Evolutionary conservation across 2,797 vertebrate genomes (phyloP), one percentile per base, ranked within the genome.

Genomic region (Saxicola maurus): DNA sequence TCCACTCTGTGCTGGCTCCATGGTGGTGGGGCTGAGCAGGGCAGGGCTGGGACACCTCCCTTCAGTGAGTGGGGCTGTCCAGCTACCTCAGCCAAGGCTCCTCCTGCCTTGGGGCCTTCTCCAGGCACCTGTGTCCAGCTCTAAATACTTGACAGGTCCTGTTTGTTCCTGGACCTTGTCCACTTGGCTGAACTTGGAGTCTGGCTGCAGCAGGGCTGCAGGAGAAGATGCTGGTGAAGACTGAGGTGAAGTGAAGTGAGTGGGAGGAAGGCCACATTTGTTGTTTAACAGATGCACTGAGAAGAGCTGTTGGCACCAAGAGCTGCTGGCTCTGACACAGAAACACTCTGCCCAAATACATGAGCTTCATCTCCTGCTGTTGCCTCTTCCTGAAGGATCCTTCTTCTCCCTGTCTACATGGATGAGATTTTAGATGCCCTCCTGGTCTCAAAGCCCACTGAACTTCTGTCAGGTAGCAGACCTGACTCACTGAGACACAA

Each of bases 201-300:
- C 55, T 31, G 67, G 59, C 79, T 64, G 48, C 69, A 84, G 81
- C 56, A 4, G 13, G 19, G 48, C 69, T 84, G 85, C 48, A 4
- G 13, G 17, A 65, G 78, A 17, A 71, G 42, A 31, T 0, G 0
- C 21, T 31, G 23, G 38, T 21, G 28, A 33, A 31, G 45, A 76
- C 19, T 46, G 43, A 86, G 55, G 61, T 0, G 0, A 64, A 76
- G 17, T 46, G 43, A 86, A 59, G 61, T 0, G 0, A 64, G 38
- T 3, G 19, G 68, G 53, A n/a, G 69, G 42, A 66, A 60, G 35
- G 38, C 55, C n/a, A 27, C 4, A 0, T 9, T 33, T 19, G 18
- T 10, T 74, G 8, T 71, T 43, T 30, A 43, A 43, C 3, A 27
- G 46, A 21, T 5, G 43, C 43, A 21, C 9, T 38, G 28, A 73